Evolutionary conservation across 2,888 invertebrate genomes (phyloP), one percentile per base, ranked within the genome.

Genomic region (Liposcelis brunnea): DNA sequence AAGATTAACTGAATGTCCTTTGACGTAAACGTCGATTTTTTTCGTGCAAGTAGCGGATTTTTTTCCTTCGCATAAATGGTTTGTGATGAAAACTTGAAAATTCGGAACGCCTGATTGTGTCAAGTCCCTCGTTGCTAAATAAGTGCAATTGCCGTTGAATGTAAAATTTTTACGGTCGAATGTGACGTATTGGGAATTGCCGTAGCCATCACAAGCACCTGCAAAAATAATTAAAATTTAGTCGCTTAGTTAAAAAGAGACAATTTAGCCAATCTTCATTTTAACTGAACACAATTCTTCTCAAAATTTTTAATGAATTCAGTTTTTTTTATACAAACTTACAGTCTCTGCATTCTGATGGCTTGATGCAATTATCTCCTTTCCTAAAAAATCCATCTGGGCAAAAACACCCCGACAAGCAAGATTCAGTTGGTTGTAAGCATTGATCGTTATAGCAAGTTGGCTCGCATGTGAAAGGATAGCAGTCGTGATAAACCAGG

Each of bases 371-470:
- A 10, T 65, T 63, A 46, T 77, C 72, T 7, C 74, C 80, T 55
- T 73, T 72, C 14, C 80, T 67, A 1, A 81, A 74, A 16, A 65
- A 56, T 34, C 86, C 86, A 37, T 79, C 75, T 0, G 86, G 84
- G 53, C 87, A 87, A 64, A 81, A 86, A 61, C 87, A 87, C 45
- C 87, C 87, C 1, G 84, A 74, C 65, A 79, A 80, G 61, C 85
- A 87, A 37, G 72, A 69, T 31, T 79, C 75, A 12, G 72, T 70
- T 49, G 75, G 65, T 15, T 66, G 59, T 0, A 79, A 75, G 52
- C 84, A 84, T 0, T 70, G 62, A 42, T 72, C 70, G 11, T 68
- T 71, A 37, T 75, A 69, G 59, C 91, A 91, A 0, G 78, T 73
- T 2, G 78, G 75, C 59, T 86, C 85, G 62, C 90, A 90, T 47